Evolutionary conservation across 2,888 invertebrate species (phyloP), one percentile per base, ranked within the genome.

Genomic region (Gastracanthus pulcherrimus): DNA sequence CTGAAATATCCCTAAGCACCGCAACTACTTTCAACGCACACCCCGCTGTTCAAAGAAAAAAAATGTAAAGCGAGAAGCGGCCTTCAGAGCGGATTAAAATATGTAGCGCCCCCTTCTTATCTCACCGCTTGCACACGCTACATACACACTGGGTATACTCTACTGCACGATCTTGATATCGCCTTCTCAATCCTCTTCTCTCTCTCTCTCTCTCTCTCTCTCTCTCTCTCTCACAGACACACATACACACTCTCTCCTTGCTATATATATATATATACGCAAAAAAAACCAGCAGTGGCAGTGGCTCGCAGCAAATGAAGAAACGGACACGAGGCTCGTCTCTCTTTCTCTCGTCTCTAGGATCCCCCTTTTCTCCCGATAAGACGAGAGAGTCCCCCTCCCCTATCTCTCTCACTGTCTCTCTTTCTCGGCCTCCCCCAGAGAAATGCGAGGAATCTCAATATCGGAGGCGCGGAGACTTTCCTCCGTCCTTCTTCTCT

Each of bases 371-470:
- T n/a, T n/a, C n/a, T n/a, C 29, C 71, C 70, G 74, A 80, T 75
- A 80, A 70, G 71, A 41, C 70, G 45, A 16, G 64, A 19, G 60
- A 60, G 60, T 60, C n/a, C 16, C 13, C 26, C 23, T 13, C 60
- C 16, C n/a, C 55, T 29, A 31, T 0, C 29, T n/a, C 60, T 5
- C n/a, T n/a, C n/a, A n/a, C n/a, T n/a, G n/a, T n/a, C n/a, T n/a
- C n/a, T n/a, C n/a, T n/a, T n/a, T n/a, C n/a, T n/a, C n/a, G n/a
- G n/a, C n/a, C n/a, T 6, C 29, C 66, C 62, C 58, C 38, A 19
- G 76, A 81, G 77, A 76, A 81, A 81, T 77, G 71, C 76, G 34
- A 77, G 76, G 81, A 81, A 81, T 81, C 81, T 76, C 81, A 81
- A 81, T 81, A 81, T 77, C 62, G 62, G 34, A 19, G 36, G 19